These are phyloP conservation scores for Candidula unifasciata DNA, from an alignment of 2,888 invertebrate species.

Conservation along the genomic window DNA sequence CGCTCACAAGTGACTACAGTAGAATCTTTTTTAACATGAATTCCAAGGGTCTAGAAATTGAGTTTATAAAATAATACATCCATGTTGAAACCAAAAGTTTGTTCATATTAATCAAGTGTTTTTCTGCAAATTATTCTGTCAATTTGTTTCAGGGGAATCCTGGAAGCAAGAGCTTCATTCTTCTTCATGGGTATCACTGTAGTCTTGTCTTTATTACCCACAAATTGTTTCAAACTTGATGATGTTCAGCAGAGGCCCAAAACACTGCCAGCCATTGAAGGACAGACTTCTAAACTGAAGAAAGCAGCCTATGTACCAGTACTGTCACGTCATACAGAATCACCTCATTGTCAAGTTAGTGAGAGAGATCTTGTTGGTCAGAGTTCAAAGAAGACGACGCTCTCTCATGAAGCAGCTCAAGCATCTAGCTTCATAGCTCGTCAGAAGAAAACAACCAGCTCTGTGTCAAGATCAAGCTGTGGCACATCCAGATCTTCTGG, in stretches of 20 bases:
- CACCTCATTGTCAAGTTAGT: neutral
- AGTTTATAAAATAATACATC: no score
- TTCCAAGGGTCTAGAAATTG: no score
- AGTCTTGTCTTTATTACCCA: conserved; percentile 21
- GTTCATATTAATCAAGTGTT: neutral
- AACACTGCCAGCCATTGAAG: neutral
- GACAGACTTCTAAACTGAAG: neutral
- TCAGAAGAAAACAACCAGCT: neutral
- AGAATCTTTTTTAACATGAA: no score
- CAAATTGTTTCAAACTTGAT: conserved; percentile 19
- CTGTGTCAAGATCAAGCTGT: neutral
- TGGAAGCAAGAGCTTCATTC: conserved; percentile 65
- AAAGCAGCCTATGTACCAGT: neutral
- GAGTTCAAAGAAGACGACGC: neutral
- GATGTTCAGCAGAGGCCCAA: neutral
- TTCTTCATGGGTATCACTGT: conserved; percentile 42
- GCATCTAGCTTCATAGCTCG: neutral
- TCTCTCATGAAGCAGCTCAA: neutral
- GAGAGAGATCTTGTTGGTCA: neutral
- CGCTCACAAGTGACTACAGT: no score
- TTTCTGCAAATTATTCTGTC: no score
- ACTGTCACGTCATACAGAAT: neutral
- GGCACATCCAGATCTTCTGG: neutral
- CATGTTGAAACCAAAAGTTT: no score
- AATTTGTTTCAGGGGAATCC: conserved; percentile 60